Percentiles rank a stretch among this genome's conserved stretches.
Conservation (phyloP, 2,888 invertebrate genomes). For the Vesta saturnalis region DNA sequence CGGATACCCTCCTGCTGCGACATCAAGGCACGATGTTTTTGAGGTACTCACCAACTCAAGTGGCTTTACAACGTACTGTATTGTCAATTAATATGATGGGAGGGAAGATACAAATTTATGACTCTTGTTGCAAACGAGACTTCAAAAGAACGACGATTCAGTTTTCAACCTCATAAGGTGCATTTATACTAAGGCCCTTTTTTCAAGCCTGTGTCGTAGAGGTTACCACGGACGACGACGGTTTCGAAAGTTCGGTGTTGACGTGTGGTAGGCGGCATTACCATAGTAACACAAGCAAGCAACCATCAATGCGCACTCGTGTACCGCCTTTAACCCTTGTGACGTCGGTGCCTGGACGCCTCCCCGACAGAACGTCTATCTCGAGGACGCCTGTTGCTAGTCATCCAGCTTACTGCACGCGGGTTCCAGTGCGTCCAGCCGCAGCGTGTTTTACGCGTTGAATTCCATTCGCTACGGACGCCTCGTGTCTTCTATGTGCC, state of each 20-base stretch:
- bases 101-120: slow-evolving; percentile 28
- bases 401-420: slow-evolving; percentile 57
- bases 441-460: slow-evolving; percentile 43
- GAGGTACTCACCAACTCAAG: slow-evolving; percentile 33
- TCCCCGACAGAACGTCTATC: slow-evolving; percentile 56
- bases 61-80: slow-evolving; percentile 30
- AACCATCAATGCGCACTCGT: slow-evolving; percentile 56
- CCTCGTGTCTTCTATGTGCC: slow-evolving; percentile 55
- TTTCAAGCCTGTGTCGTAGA: slow-evolving; percentile 38
- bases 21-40: slow-evolving; percentile 34
- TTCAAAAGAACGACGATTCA: slow-evolving; percentile 30
- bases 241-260: slow-evolving; percentile 54
- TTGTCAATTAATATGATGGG: slow-evolving; percentile 33
- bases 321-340: slow-evolving; percentile 58
- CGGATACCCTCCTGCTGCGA: slow-evolving; percentile 37
- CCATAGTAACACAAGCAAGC: slow-evolving; percentile 58
- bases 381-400: slow-evolving; percentile 63
- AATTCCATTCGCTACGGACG: slow-evolving; percentile 44
- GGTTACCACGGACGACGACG: slow-evolving; percentile 61
- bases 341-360: slow-evolving; percentile 59
- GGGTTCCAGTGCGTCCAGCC: slow-evolving; percentile 51
- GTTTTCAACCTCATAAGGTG: slow-evolving; percentile 36
- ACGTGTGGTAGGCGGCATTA: slow-evolving; percentile 59
- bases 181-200: slow-evolving; percentile 37
- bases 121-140: slow-evolving; percentile 15